Evolutionary conservation across 2,888 invertebrate species (phyloP).

Genomic region (Lithodes maja): DNA sequence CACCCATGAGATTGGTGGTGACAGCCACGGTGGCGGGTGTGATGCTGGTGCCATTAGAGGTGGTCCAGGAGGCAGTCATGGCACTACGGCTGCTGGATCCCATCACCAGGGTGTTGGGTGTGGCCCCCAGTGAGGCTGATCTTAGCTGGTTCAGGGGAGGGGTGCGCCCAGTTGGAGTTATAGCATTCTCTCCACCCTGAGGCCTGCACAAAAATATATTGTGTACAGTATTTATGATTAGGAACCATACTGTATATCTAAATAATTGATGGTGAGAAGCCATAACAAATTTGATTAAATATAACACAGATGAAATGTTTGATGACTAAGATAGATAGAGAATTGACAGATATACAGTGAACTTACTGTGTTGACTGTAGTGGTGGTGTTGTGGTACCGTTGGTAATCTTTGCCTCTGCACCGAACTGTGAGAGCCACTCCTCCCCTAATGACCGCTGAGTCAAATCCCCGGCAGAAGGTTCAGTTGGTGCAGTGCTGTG

Average conservation of each 20-base stretch:
- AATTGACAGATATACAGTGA: not conserved
- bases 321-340: not conserved
- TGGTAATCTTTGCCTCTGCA: constrained; percentile 70
- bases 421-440: constrained; percentile 74
- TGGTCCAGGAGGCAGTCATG: constrained; percentile 53
- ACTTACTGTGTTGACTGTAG: not conserved
- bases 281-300: not conserved
- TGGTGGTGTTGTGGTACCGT: constrained; percentile 70
- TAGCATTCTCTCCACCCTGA: not conserved
- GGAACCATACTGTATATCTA: no score
- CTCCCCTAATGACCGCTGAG: constrained; percentile 71
- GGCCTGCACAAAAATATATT: not conserved
- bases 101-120: constrained; percentile 72
- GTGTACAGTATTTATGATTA: no score
- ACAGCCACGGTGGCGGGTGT: constrained; percentile 21
- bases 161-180: constrained; percentile 76
- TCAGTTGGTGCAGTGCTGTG: constrained; percentile 71
- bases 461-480: constrained; percentile 40
- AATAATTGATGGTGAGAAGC: no score
- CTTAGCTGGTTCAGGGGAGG: constrained; percentile 78
- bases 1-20: constrained; percentile 10
- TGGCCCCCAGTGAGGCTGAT: constrained; percentile 78
- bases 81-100: constrained; percentile 3
- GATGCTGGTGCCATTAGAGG: constrained; percentile 50
- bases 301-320: not conserved